Conservation (phyloP, 2,888 invertebrate genomes). For the Polia nebulosa region DNA sequence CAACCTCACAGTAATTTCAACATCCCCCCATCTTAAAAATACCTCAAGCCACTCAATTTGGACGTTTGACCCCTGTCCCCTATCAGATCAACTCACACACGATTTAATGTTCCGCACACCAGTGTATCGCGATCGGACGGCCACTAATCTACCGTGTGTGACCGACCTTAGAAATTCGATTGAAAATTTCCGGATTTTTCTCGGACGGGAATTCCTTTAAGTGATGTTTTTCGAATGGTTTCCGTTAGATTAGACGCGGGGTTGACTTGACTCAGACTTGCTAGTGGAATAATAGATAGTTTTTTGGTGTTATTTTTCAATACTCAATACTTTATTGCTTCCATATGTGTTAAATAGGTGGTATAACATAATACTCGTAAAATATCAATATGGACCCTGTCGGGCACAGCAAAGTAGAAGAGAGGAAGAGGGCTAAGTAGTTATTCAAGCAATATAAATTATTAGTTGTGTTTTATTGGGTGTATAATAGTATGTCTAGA, state of each 20-base stretch:
- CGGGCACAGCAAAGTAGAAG: too few species aligned
- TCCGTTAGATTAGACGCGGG: constrained; percentile 81
- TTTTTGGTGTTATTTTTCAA: background rate
- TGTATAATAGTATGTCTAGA: too few species aligned
- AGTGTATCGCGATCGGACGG: constrained; percentile 72
- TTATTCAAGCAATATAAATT: too few species aligned
- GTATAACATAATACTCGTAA: too few species aligned
- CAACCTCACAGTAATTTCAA: constrained; percentile 22
- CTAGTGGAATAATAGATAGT: background rate
- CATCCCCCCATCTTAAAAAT: constrained; percentile 42
- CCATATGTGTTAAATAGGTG: too few species aligned
- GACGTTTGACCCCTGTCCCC: constrained; percentile 60
- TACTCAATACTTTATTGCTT: too few species aligned
- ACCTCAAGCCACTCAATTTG: constrained; percentile 50
- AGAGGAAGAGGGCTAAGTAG: too few species aligned
- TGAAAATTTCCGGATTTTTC: constrained; percentile 83
- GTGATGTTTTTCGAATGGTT: constrained; percentile 83
- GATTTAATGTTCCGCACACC: constrained; percentile 76
- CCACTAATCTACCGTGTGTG: constrained; percentile 85
- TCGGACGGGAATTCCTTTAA: constrained; percentile 78
- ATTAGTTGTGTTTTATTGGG: too few species aligned
- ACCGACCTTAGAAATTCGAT: constrained; percentile 83
- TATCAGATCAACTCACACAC: constrained; percentile 78
- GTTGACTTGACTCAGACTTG: constrained; percentile 47
- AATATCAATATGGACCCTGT: too few species aligned